Evolutionary conservation across 2,113 vertebrate species (phyloP).

Genomic region (Zosterops borbonicus): DNA sequence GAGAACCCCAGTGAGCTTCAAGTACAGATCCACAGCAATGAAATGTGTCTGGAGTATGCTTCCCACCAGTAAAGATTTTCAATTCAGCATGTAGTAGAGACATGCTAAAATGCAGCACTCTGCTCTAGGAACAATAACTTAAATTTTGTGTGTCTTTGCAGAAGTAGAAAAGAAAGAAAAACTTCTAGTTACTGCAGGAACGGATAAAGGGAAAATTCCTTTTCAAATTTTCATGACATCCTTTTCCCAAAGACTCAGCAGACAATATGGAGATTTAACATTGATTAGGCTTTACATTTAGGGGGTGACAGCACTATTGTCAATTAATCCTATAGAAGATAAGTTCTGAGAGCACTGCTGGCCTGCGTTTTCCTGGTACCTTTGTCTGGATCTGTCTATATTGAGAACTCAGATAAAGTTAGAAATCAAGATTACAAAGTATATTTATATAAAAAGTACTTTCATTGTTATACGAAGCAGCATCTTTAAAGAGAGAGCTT

Average conservation of each 20-base stretch:
- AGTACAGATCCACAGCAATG: neutral
- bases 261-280: neutral
- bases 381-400: neutral
- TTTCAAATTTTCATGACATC: neutral
- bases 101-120: neutral
- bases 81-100: neutral
- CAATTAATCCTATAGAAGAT: neutral
- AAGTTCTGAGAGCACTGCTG: neutral
- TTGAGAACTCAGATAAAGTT: neutral
- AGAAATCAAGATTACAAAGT: neutral
- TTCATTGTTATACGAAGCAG: neutral
- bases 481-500: neutral
- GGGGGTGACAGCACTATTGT: neutral
- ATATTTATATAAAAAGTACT: neutral
- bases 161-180: neutral
- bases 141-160: neutral
- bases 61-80: neutral
- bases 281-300: neutral
- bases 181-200: neutral
- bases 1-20: neutral
- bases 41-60: neutral
- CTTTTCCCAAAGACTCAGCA: neutral
- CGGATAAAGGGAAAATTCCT: neutral
- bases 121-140: neutral
- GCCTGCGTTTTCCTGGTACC: neutral